Percentiles rank a stretch among this genome's conserved stretches.
Conservation (phyloP, 2,888 invertebrate species). For the Trichopoda pennipes region DNA sequence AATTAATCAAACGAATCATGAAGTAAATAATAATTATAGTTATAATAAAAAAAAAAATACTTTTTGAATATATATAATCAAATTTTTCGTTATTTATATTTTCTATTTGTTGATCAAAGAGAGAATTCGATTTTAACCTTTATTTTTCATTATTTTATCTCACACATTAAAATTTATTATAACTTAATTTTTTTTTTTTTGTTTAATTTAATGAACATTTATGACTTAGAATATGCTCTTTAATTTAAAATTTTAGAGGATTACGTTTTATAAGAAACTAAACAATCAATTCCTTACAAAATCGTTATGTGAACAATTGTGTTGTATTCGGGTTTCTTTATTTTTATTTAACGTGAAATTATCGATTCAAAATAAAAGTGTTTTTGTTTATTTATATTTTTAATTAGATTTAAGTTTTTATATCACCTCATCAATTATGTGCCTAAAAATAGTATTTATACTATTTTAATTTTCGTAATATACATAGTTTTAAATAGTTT, state of each 20-base stretch:
- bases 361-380: conserved; percentile 36
- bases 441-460: conserved; percentile 17
- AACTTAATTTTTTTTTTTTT: background rate
- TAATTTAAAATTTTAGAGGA: conserved; percentile 15
- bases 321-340: conserved; percentile 19
- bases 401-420: conserved; percentile 16
- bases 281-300: conserved; percentile 9
- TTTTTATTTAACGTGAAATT: conserved; percentile 40
- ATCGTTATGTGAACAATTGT: background rate
- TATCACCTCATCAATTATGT: conserved; percentile 11
- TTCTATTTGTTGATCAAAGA: conserved; percentile 58
- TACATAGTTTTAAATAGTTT: conserved; percentile 50
- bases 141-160: conserved; percentile 33
- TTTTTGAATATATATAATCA: background rate
- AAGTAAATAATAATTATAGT: conserved; percentile 39
- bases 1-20: conserved; percentile 36
- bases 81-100: conserved; percentile 1
- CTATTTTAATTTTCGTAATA: conserved; percentile 35
- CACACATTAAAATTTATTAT: conserved; percentile 22
- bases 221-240: conserved; percentile 13
- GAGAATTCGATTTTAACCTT: conserved; percentile 60
- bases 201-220: background rate
- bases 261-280: conserved; percentile 31
- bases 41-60: background rate
- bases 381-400: conserved; percentile 31